Base-by-base conservation (phyloP, 2,888 invertebrate genomes). In the Sthenelais limicola region DNA sequence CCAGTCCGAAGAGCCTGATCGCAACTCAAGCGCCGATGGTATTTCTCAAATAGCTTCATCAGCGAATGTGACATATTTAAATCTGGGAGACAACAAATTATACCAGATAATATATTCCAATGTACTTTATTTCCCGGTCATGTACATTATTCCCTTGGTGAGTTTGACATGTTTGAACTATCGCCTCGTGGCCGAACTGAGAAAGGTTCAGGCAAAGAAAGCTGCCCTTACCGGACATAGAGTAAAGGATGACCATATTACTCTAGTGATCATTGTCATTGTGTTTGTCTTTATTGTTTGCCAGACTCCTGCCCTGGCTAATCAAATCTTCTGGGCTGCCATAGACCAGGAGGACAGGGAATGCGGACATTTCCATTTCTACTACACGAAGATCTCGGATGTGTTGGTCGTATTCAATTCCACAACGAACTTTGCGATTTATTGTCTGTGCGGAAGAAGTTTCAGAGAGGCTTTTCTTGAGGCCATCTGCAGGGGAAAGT, bases 101-200 rank as follows among this genome's bases (percentile, higher is more conserved):
- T 78, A 78, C 58, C 77, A 78, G 62, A 73, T 78, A 30, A 54
- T 78, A 18, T 78, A 78, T 54, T 78, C 78, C n/a, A 76, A 78
- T 67, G 43, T 77, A 5, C 48, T 76, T 15, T 78, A 78, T 66
- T 78, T 69, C 51, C 77, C 76, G 0, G 73, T 78, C 58, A 78
- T 78, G 78, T 78, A 78, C 71, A 72, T 77, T 49, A 43, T 77
- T 5, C 78, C 78, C 1, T 62, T 78, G 62, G 38, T 69, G 48
- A 68, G 62, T 0, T 62, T 78, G 32, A 51, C 74, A 38, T 77
- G 69, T 43, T 68, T 78, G 30, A 78, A 76, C 71, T 38, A 54
- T 48, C 71, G 66, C 28, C 72, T 78, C 43, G 73, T 77, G 38
- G 32, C 33, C 15, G 54, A 68, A 4, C 58, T 77, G 24, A 74